Percentiles rank a stretch among this genome's conserved stretches.
Evolutionary conservation across 1,140 invertebrate genomes (phyloP).

Genomic region (Drosophila persimilis): DNA sequence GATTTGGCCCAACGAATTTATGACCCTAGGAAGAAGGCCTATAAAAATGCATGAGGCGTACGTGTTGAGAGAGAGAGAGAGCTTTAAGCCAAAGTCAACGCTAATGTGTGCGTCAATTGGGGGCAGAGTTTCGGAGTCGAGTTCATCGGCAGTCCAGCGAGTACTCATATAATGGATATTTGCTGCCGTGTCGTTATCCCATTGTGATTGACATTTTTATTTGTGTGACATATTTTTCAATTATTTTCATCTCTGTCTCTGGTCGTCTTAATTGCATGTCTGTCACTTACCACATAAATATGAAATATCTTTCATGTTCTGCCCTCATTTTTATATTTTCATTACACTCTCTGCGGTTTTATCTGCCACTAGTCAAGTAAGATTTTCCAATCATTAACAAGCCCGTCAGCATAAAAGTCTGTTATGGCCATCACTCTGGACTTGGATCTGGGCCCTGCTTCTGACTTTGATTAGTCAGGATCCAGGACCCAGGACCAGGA

Average conservation of each 20-base stretch:
- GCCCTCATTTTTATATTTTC: slow-evolving; percentile 10
- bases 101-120: slow-evolving; percentile 27
- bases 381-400: slow-evolving; percentile 53
- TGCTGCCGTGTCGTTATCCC: neutral
- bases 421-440: slow-evolving; percentile 15
- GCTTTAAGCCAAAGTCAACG: slow-evolving; percentile 17
- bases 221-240: slow-evolving; percentile 31
- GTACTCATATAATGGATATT: neutral
- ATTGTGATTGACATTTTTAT: slow-evolving; percentile 48
- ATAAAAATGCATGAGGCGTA: slow-evolving; percentile 68
- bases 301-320: slow-evolving; percentile 19
- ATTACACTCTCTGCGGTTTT: slow-evolving; percentile 37
- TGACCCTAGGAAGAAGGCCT: slow-evolving; percentile 28
- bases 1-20: slow-evolving; percentile 64
- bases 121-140: no score
- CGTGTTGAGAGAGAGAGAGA: slow-evolving; percentile 39
- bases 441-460: neutral
- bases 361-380: slow-evolving; percentile 30
- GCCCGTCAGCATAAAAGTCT: slow-evolving; percentile 59
- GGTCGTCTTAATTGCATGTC: slow-evolving; percentile 47
- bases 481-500: no score
- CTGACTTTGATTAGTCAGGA: no score
- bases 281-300: slow-evolving; percentile 45
- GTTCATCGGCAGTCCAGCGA: no score
- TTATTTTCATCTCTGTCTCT: slow-evolving; percentile 18